A percentile compares a stretch with the other conserved stretches of the same genome.
Evolutionary conservation across 1,140 invertebrate species (phyloP).

Genomic region (Drosophila insularis): DNA sequence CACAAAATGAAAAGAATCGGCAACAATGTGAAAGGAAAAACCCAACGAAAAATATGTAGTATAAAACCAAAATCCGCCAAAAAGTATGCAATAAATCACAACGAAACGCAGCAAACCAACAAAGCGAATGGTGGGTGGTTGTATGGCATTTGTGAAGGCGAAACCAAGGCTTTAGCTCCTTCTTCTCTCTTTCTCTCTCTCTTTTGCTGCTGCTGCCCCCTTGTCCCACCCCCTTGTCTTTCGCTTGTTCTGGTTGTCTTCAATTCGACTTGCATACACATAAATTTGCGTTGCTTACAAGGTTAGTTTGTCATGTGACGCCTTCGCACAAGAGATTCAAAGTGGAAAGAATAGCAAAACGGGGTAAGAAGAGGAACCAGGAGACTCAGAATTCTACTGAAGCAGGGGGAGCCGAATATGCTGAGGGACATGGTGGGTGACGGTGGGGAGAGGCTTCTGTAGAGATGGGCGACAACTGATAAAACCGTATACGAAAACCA

Average conservation of each 20-base stretch:
- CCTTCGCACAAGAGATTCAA: slow-evolving; percentile 12
- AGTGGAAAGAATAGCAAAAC: slow-evolving; percentile 28
- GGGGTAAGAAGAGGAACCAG: slow-evolving; percentile 39
- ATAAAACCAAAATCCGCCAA: slow-evolving; percentile 60
- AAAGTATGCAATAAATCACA: slow-evolving; percentile 66
- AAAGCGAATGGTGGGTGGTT: slow-evolving; percentile 18
- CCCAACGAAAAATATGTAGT: slow-evolving; percentile 33
- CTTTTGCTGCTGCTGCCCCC: not conserved
- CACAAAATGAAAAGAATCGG: slow-evolving; percentile 41
- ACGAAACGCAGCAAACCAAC: slow-evolving; percentile 45
- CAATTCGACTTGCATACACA: slow-evolving; percentile 46
- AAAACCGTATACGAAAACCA: slow-evolving; percentile 38
- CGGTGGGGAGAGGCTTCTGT: not conserved
- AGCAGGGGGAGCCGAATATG: too few species aligned
- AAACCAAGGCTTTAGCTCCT: slow-evolving; percentile 2
- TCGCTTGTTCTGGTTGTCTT: not conserved
- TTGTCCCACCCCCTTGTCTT: not conserved
- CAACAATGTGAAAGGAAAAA: slow-evolving; percentile 18
- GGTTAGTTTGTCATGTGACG: slow-evolving; percentile 48
- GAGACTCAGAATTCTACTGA: not conserved
- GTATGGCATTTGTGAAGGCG: not conserved
- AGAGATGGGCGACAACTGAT: slow-evolving; percentile 29
- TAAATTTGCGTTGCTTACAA: slow-evolving; percentile 64
- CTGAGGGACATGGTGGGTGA: not conserved
- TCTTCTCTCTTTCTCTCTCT: not conserved